phyloP scores from a whole-genome alignment of 2,888 invertebrate genomes.

The Tholera decimalis region DNA sequence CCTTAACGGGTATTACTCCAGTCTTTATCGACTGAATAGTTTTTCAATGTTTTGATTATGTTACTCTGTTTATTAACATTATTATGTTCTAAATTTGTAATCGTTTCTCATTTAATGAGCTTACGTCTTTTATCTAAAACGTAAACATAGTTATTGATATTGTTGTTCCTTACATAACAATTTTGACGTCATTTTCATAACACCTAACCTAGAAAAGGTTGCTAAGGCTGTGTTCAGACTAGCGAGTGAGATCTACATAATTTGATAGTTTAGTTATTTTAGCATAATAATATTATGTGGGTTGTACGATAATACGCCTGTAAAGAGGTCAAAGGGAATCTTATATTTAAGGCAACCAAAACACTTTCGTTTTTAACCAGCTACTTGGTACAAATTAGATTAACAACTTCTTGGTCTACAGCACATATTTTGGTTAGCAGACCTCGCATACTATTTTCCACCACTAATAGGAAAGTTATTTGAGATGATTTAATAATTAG shows the following conservation, averaged over 20 bases:
- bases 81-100: conserved; percentile 19
- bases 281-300: not conserved
- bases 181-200: conserved; percentile 81
- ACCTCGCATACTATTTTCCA: not conserved
- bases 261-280: too few relatives aligned
- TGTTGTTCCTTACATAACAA: conserved; percentile 88
- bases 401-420: not conserved
- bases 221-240: conserved; percentile 65
- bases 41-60: conserved; percentile 59
- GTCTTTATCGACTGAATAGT: conserved; percentile 1
- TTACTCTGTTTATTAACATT: conserved; percentile 29
- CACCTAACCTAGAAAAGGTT: conserved; percentile 80
- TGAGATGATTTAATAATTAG: too few relatives aligned
- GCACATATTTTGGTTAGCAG: too few relatives aligned
- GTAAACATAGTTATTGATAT: conserved; percentile 72
- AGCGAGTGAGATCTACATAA: not conserved
- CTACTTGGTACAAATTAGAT: conserved; percentile 6
- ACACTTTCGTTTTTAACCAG: too few relatives aligned
- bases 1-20: conserved; percentile 1
- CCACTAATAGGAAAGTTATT: not conserved
- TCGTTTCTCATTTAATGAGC: conserved; percentile 12
- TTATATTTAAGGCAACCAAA: not conserved
- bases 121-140: conserved; percentile 49
- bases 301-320: not conserved
- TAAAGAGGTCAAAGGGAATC: not conserved